A percentile compares a stretch with the other conserved stretches of the same genome.
Evolutionary conservation across 2,888 invertebrate genomes (phyloP).

Genomic region (Steinernema carpocapsae): DNA sequence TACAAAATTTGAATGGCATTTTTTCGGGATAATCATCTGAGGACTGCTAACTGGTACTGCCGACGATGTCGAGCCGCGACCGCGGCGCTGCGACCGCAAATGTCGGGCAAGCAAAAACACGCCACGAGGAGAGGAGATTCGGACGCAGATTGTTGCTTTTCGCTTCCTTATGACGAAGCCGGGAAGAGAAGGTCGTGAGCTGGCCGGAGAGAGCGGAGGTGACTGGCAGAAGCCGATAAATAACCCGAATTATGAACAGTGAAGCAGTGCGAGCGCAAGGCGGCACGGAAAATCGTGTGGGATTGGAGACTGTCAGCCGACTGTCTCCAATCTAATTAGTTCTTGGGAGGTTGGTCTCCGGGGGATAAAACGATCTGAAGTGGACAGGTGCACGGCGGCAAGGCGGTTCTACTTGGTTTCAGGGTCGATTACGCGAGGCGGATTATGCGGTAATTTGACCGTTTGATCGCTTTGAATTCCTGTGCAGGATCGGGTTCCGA

Average conservation of each 20-base stretch:
- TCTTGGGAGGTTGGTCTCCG: background rate
- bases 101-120: slow-evolving; percentile 17
- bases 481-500: background rate
- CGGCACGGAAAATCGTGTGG: background rate
- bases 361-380: slow-evolving; percentile 75
- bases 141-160: background rate
- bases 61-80: background rate
- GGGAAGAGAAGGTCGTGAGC: background rate
- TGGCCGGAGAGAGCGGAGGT: background rate
- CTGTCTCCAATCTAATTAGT: slow-evolving; percentile 17
- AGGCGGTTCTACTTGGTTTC: background rate
- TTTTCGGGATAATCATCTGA: background rate
- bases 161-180: slow-evolving; percentile 27
- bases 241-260: slow-evolving; percentile 15
- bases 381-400: slow-evolving; percentile 73
- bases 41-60: background rate
- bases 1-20: background rate
- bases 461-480: slow-evolving; percentile 7
- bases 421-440: slow-evolving; percentile 28
- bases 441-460: slow-evolving; percentile 33
- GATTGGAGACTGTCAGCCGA: slow-evolving; percentile 5
- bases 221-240: slow-evolving; percentile 14
- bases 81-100: background rate
- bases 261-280: slow-evolving; percentile 13
- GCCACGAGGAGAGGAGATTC: background rate